phyloP scores from a whole-genome alignment of 2,797 vertebrate genomes.

The Dromococcyx pavoninus region DNA sequence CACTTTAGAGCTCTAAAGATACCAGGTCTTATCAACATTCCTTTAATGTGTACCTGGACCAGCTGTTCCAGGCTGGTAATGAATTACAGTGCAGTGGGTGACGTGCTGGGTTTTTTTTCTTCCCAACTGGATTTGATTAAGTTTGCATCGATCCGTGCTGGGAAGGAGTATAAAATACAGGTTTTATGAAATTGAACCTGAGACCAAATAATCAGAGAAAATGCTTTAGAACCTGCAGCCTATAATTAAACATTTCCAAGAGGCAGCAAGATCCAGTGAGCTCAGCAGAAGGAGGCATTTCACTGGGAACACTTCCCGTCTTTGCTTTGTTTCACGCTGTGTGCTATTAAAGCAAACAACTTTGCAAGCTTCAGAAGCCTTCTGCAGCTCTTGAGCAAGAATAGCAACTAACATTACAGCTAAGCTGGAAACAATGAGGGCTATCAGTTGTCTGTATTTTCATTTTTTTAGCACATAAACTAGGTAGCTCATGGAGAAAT shows the following conservation, averaged over 20 bases:
- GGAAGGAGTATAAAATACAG: neutral
- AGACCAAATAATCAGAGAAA: neutral
- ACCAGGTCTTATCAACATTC: neutral
- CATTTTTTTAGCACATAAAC: neutral
- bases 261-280: neutral
- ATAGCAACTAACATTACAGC: conserved; percentile 1
- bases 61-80: neutral
- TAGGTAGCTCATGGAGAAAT: conserved; percentile 1
- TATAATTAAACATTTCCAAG: conserved; percentile 23
- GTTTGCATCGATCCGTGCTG: neutral
- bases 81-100: neutral
- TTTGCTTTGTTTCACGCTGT: conserved; percentile 25
- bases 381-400: conserved; percentile 20
- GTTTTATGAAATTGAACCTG: neutral
- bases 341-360: conserved; percentile 40
- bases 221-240: neutral
- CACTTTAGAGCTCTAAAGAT: neutral
- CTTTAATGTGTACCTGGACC: neutral
- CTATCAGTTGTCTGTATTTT: neutral
- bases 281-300: conserved; percentile 38
- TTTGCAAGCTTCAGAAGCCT: neutral
- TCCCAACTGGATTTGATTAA: neutral
- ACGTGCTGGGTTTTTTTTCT: neutral
- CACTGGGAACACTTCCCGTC: neutral
- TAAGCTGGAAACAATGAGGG: neutral